Base-by-base conservation (phyloP, 2,888 invertebrate genomes). In the Cosmorhoe ocellata region DNA sequence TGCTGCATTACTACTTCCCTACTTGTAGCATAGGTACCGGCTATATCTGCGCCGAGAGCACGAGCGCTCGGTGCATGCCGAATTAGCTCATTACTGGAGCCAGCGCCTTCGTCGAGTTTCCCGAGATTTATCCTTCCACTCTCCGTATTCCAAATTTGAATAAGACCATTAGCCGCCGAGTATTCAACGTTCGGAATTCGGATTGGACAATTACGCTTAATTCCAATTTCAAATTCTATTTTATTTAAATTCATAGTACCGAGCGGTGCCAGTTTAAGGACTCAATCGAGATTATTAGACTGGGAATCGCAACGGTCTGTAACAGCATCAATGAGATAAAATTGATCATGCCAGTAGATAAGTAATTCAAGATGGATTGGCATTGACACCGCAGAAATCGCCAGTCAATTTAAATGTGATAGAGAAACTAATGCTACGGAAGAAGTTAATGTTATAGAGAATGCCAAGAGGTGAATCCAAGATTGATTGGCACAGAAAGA, bases 61-160 rank as follows among this genome's bases (percentile, higher is more conserved):
- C 47, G 58, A 58, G 59, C 56, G 62, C 63, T 56, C 55, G 55
- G 59, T 67, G 79, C 75, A 80, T 80, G 74, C 79, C 71, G 77
- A 79, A 82, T 83, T 81, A 82, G 79, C 80, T 84, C 79, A 83
- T 84, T 84, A 82, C 71, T 58, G 66, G 60, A 68, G 67, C 61
- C 66, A 64, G 67, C 63, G 69, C 64, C 66, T 70, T 66, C 67
- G 61, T 67, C 63, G 63, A 59, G 59, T 64, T 64, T 51, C 61
- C 62, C 48, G 66, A 71, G 74, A 79, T 79, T 78, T 79, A 78
- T 78, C 69, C 74, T 63, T 61, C 69, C 64, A 67, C 72, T 71
- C 70, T 64, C 66, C 69, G 72, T 70, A 74, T 74, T 73, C 69
- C 69, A 67, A 76, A 79, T 78, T 75, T 76, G 71, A 76, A 80